Base-by-base conservation (phyloP, 1,140 invertebrate genomes). In the Dendroctonus ponderosae region DNA sequence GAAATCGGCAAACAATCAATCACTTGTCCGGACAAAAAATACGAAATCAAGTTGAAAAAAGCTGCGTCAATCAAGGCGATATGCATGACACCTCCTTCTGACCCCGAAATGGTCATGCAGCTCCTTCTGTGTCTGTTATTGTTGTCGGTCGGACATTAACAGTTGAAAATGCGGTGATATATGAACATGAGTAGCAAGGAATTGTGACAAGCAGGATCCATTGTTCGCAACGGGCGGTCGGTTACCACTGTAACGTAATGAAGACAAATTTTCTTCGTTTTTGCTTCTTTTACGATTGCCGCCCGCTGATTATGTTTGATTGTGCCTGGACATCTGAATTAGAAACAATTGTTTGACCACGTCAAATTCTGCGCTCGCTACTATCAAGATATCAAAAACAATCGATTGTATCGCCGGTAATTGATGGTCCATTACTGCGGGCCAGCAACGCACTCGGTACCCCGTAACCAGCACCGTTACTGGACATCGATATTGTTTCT, bases 201-300 rank as follows among this genome's bases (percentile, higher is more conserved):
- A 44, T 11, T 60, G 49, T 67, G 68, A 65, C 68, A 58, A 48
- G 68, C 64, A 52, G 52, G 38, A 38, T 57, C 66, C 70, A 73
- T 73, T 74, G 71, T 73, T 70, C 70, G 11, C 72, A n/a, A 50
- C 70, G 69, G 70, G 73, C 44, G 73, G 70, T 57, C 71, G 62
- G 60, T 65, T 71, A 73, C 72, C 72, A 63, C 59, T 49, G 60
- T 63, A 61, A 39, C 8, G 49, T 61, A 69, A 69, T 69, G 72
- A 73, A 73, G 73, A 74, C 73, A 73, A 74, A 74, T 74, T 73
- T 67, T 51, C 53, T 60, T 48, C 49, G 53, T 53, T 63, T 68
- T 57, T 52, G 14, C 50, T 59, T 59, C 56, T 51, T 58, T 67
- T 67, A 52, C 57, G 61, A 60, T 52, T 41, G 53, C 52, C 56